Evolutionary conservation across 1,140 invertebrate genomes (phyloP).

Genomic region (Parapsyche elsis): DNA sequence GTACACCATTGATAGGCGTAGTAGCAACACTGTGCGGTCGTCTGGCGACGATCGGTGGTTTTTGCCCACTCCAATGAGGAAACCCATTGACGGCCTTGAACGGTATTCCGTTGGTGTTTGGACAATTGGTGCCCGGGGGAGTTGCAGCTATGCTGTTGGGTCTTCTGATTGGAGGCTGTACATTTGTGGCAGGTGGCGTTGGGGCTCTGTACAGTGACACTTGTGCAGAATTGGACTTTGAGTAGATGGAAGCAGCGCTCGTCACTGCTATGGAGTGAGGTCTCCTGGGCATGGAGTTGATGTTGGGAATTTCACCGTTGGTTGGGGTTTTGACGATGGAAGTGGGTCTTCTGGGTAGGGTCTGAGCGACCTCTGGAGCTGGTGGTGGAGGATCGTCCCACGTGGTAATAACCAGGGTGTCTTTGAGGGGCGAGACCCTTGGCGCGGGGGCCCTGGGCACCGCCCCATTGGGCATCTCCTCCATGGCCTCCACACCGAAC

Average conservation of each 20-base stretch:
- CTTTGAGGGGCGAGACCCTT: constrained; percentile 49
- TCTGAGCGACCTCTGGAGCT: constrained; percentile 59
- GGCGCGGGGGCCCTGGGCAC: constrained; percentile 35
- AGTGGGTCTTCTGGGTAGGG: constrained; percentile 58
- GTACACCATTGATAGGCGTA: constrained; percentile 56
- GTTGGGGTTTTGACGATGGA: constrained; percentile 57
- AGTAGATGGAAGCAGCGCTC: constrained; percentile 27
- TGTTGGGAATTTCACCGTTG: constrained; percentile 50
- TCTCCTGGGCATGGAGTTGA: constrained; percentile 51
- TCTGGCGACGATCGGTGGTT: constrained; percentile 55
- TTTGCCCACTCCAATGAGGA: constrained; percentile 40
- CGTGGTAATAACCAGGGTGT: constrained; percentile 53
- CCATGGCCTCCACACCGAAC: constrained; percentile 54
- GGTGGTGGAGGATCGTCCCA: constrained; percentile 64
- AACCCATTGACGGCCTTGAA: constrained; percentile 53
- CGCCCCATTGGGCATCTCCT: constrained; percentile 32
- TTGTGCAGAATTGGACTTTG: constrained; percentile 32
- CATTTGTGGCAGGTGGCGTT: constrained; percentile 50
- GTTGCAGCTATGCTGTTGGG: constrained; percentile 63
- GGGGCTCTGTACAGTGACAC: constrained; percentile 49
- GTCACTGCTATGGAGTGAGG: constrained; percentile 53
- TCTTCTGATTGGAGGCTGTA: constrained; percentile 62
- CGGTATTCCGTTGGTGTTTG: constrained; percentile 28
- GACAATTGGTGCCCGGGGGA: constrained; percentile 27
- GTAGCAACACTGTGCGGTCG: constrained; percentile 66